Evolutionary conservation across 2,113 vertebrate genomes (phyloP), one percentile per base, ranked within the genome.

Genomic region (Eublepharis macularius): DNA sequence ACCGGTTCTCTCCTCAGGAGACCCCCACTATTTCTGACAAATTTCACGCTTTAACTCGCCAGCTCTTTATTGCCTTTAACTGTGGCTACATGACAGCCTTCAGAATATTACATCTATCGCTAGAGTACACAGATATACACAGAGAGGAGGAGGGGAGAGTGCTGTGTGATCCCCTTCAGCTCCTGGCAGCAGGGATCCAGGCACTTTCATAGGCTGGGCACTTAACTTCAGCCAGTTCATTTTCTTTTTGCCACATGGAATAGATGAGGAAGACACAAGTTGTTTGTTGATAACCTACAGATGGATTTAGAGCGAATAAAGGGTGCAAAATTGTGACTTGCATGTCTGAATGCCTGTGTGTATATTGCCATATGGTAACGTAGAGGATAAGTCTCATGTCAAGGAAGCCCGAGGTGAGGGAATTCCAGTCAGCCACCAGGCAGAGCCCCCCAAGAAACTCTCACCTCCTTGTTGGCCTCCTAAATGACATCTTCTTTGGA

Each of bases 41-140:
- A 80, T 74, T 80, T 63, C 54, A 86, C n/a, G 49, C 69, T 54
- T 26, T 47, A 85, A 80, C 43, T 74, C 69, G 47, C n/a, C 54
- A 63, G n/a, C 72, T 49, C 34, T 82, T 76, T 76, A 84, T 66
- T 68, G 45, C 57, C 57, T 66, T 49, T 60, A 76, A 49, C 69
- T 47, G 8, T 47, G 77, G 84, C 69, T 43, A 63, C 54, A 34
- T 49, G 36, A 49, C n/a, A 80, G 24, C 54, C 65, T 73, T 51
- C n/a, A 74, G 51, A 49, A 86, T 60, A 74, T 74, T 39, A 80
- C 47, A 63, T n/a, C n/a, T 74, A 63, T 54, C 54, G 76, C 51
- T 63, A 65, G 32, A 63, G 36, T 32, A 74, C n/a, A 80, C 54
- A n/a, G 57, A 57, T 26, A 72, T 51, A 68, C 76, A 80, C 60